Base-by-base conservation (phyloP, 2,113 vertebrate species). In the Aix galericulata region DNA sequence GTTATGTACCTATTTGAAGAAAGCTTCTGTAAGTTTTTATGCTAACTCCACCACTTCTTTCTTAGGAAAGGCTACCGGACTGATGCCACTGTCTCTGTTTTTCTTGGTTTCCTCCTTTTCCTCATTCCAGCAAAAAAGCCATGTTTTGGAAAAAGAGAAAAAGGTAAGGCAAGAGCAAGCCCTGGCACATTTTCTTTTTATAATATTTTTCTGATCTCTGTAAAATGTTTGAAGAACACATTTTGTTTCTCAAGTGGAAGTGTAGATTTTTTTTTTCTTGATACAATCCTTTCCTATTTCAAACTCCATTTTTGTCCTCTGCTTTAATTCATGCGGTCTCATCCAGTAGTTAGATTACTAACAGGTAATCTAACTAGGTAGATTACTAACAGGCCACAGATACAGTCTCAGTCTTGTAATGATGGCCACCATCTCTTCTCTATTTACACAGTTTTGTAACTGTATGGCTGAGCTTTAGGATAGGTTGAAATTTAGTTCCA, bases 81-180 rank as follows among this genome's bases (percentile, higher is more conserved):
- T 0, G 99, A 99, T 11, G 99, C 99, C n/a, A 99, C 99, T 0
- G 99, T 99, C 55, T 99, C 99, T 3, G 97, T 99, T 63, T 98
- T 99, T 76, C 98, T 99, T 13, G 99, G 99, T 11, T 99, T 99
- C 97, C 98, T 99, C 74, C 99, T 99, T 95, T 99, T 99, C 97
- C 98, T 99, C 93, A 99, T 99, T 78, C 99, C 99, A 50, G 98
- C 99, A 20, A 98, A 98, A 91, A 99, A 98, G 58, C 99, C 98
- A 13, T 96, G 97, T 63, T 98, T 98, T 94, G 94, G 97, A 59
- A 98, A 95, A 83, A 96, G 76, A 72, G 94, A 74, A 52, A 92
- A 97, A 86, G 98, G 98, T 99, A 77, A 98, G 96, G 63, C 17
- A 68, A 64, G 62, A 72, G 85, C 64, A n/a, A 66, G 5, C 36